Percentiles rank a stretch among this genome's conserved stretches.
Evolutionary conservation across 2,888 invertebrate genomes (phyloP).

Genomic region (Drosophila leonis): DNA sequence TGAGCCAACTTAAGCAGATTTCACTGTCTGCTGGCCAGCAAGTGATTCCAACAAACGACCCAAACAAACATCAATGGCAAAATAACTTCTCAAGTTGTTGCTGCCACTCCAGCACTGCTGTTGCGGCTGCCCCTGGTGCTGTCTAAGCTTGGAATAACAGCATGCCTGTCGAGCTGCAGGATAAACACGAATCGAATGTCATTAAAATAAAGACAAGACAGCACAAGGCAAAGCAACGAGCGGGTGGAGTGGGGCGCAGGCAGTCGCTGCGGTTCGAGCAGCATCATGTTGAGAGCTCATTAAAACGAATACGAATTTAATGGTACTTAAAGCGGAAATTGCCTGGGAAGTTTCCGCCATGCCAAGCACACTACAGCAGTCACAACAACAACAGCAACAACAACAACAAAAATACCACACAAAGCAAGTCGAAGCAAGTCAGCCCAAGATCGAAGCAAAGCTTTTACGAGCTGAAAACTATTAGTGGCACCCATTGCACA

Average conservation of each 20-base stretch:
- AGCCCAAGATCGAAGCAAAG: constrained; percentile 71
- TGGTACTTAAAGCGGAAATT: constrained; percentile 82
- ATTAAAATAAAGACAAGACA: constrained; percentile 68
- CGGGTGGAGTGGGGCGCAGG: not conserved
- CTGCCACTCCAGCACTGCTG: constrained; percentile 7
- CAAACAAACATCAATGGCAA: constrained; percentile 36
- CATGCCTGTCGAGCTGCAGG: constrained; percentile 45
- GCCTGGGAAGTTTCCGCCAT: constrained; percentile 79
- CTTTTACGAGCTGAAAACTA: constrained; percentile 78
- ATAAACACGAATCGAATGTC: constrained; percentile 74
- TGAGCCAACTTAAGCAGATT: constrained; percentile 60
- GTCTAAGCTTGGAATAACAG: constrained; percentile 30
- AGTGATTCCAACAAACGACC: constrained; percentile 22
- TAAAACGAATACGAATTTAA: constrained; percentile 81
- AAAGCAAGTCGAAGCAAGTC: constrained; percentile 44
- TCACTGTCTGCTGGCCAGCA: constrained; percentile 67
- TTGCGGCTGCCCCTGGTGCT: not conserved
- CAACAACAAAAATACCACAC: constrained; percentile 11
- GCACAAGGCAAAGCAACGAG: not conserved
- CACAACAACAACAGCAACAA: constrained; percentile 10
- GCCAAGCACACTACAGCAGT: constrained; percentile 15
- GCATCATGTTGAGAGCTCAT: constrained; percentile 81
- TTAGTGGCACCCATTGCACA: constrained; percentile 62
- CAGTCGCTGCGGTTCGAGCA: constrained; percentile 19
- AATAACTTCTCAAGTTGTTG: constrained; percentile 37